Evolutionary conservation across 2,113 vertebrate species (phyloP).

Genomic region (Pseudorhombus dupliciocellatus): DNA sequence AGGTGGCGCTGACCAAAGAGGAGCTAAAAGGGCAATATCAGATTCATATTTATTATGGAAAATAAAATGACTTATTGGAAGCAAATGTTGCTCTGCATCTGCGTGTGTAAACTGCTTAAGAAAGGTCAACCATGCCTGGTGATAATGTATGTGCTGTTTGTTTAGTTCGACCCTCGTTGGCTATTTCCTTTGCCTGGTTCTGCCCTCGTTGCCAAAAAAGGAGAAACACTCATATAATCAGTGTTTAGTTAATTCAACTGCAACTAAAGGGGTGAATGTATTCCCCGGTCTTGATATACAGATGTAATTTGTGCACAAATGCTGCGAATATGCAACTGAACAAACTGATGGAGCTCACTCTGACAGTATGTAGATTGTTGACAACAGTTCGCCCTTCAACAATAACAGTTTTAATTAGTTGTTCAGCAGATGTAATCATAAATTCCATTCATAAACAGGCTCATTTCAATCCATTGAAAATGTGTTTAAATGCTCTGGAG

Average conservation of each 20-base stretch:
- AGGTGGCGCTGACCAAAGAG: not conserved
- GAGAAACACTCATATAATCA: no score
- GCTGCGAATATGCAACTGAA: not conserved
- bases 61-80: not conserved
- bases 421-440: slow-evolving; percentile 20
- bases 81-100: not conserved
- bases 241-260: not conserved
- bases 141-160: not conserved
- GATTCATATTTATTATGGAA: not conserved
- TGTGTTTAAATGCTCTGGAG: slow-evolving; percentile 26
- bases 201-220: not conserved
- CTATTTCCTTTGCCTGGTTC: not conserved
- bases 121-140: not conserved
- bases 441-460: slow-evolving; percentile 24
- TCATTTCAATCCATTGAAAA: slow-evolving; percentile 26
- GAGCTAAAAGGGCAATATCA: not conserved
- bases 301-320: not conserved
- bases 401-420: slow-evolving; percentile 16
- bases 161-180: no score
- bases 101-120: not conserved
- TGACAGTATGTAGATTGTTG: not conserved
- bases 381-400: slow-evolving; percentile 3
- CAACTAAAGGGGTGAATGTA: not conserved
- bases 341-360: not conserved
- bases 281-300: not conserved